phyloP scores from a whole-genome alignment of 2,888 invertebrate species.

The Napeogenes sylphis region DNA sequence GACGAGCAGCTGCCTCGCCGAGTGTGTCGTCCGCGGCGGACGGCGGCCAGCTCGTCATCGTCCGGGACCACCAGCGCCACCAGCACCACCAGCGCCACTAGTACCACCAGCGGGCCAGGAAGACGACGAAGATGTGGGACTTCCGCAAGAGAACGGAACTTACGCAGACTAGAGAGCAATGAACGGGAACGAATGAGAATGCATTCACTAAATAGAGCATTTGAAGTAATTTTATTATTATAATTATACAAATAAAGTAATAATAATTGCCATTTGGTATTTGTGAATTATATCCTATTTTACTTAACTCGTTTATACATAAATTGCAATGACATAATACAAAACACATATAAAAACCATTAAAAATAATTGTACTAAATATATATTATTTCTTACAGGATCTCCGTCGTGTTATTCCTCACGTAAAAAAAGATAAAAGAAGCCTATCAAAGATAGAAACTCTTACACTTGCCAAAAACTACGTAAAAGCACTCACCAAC shows the following conservation, averaged over 20 bases:
- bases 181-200: constrained; percentile 94
- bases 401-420: constrained; percentile 90
- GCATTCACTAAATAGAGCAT: constrained; percentile 94
- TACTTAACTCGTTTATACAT: too few species aligned
- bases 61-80: constrained; percentile 51
- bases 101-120: constrained; percentile 52
- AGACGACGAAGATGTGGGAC: constrained; percentile 85
- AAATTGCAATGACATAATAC: too few species aligned
- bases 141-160: constrained; percentile 90
- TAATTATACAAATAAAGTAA: constrained; percentile 7
- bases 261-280: too few species aligned
- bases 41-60: constrained; percentile 47
- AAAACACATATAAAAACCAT: too few species aligned
- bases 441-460: constrained; percentile 93
- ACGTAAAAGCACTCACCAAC: constrained; percentile 92
- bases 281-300: too few species aligned
- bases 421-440: constrained; percentile 88
- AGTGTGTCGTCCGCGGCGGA: constrained; percentile 51
- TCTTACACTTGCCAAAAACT: constrained; percentile 91
- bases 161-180: constrained; percentile 92
- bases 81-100: constrained; percentile 42
- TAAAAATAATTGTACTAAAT: too few species aligned
- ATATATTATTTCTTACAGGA: constrained; percentile 73
- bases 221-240: constrained; percentile 79
- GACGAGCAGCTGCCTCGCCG: constrained; percentile 55